Evolutionary conservation across 1,140 invertebrate species (phyloP), one percentile per base, ranked within the genome.

Genomic region (Cherax destructor): DNA sequence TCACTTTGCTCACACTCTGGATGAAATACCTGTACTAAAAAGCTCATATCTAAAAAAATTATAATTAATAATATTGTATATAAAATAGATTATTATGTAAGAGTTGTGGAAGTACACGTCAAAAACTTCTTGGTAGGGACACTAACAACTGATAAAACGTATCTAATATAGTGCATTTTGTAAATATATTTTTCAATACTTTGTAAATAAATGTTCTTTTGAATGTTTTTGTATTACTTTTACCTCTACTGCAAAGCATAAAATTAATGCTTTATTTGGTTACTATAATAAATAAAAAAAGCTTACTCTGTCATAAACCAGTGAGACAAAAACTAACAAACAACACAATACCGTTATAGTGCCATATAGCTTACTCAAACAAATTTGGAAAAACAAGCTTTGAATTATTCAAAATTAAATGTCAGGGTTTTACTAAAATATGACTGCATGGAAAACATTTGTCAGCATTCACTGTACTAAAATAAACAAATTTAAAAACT

Each of bases 181-280:
- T 74, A 21, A 9, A 21, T 74, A 16, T 74, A 21, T 74, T 30
- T n/a, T 30, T 74, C 69, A 30, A 9, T 30, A 30, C 30, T 74
- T 74, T 74, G 69, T 74, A 74, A 74, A 74, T 74, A 74, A 24
- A 74, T 24, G 69, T 74, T 41, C 21, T 9, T 74, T 74, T 74
- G 24, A 30, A 74, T 74, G 30, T n/a, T 74, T 5, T 74, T 74
- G n/a, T 30, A 21, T 74, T 30, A 74, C 11, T 74, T 7, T 74
- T 74, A 56, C 52, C 52, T 56, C 52, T 56, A 10, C 52, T 56
- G 13, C 9, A 56, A 56, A 56, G 9, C 13, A 56, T 56, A 13
- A 9, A 56, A 56, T 10, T 56, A 56, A 56, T 56, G 52, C 1
- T 41, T 41, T n/a, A n/a, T n/a, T 41, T 41, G 0, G 30, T 41